Evolutionary conservation across 2,797 vertebrate genomes (phyloP).

Genomic region (Coccyzus lansbergi): DNA sequence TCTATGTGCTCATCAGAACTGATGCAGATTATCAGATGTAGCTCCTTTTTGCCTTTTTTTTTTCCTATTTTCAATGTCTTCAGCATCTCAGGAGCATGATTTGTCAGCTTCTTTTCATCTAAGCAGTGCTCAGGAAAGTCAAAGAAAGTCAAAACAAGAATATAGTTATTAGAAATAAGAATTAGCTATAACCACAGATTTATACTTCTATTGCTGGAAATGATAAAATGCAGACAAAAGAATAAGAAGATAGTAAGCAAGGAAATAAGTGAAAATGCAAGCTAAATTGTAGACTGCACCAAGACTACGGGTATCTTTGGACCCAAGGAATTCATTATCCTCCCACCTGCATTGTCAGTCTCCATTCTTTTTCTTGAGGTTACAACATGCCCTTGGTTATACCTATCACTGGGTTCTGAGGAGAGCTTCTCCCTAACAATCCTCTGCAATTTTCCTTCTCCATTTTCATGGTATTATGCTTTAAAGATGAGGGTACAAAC

Average conservation of each 20-base stretch:
- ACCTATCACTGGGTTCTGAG: neutral
- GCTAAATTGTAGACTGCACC: neutral
- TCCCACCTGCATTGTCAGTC: neutral
- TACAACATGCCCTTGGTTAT: rapidly evolving
- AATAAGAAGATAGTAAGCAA: neutral
- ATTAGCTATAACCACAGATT: neutral
- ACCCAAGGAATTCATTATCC: neutral
- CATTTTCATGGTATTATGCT: neutral
- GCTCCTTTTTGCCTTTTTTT: neutral
- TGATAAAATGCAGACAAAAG: neutral
- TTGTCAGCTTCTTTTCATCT: neutral
- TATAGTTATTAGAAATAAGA: neutral
- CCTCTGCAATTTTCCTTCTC: neutral
- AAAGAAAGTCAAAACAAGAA: neutral
- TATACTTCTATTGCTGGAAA: neutral
- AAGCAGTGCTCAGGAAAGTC: neutral
- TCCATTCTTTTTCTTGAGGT: neutral
- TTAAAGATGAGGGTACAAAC: neutral
- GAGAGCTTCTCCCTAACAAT: neutral
- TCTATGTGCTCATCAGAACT: neutral
- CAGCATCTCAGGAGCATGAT: neutral
- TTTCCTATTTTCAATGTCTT: neutral
- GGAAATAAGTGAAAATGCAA: neutral
- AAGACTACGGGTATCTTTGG: neutral
- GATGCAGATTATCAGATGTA: neutral